Base-by-base conservation (phyloP, 2,888 invertebrate genomes). In the Junonia oenone region DNA sequence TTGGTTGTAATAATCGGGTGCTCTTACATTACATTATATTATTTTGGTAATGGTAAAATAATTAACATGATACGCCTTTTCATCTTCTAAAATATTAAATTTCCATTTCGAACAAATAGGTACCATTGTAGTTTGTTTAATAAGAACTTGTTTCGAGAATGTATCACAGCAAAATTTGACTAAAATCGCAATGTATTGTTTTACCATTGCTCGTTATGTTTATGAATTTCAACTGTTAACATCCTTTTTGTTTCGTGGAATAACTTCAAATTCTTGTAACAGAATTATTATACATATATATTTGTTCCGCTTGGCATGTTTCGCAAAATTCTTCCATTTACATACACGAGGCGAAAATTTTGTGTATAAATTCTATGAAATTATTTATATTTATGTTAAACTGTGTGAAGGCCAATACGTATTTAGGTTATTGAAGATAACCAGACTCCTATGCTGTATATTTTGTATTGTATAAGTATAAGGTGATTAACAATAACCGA, bases 141-240 rank as follows among this genome's bases (percentile, higher is more conserved):
- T 22, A 26, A 26, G 13, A 17, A 43, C 19, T 26, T 13, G 8
- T 43, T 13, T 43, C 14, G 6, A 8, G 13, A 26, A 26, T n/a
- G 26, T 43, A 22, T 13, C 19, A 14, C 15, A 15, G 8, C 6
- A 11, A 38, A 35, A 6, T 19, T 38, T 38, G 38, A 17, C 38
- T 38, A 17, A 15, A 38, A 43, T 43, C 9, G 14, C 8, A 38
- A 38, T 19, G 13, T 22, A 43, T 9, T 40, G 40, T 40, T 50
- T 46, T 45, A 51, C 9, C 19, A 43, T 31, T 22, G 43, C 13
- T 26, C 9, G 48, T 48, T 61, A 14, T 61, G 51, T 59, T 61
- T 57, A 56, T 19, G 38, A 52, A 58, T 33, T 38, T 19, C 9
- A 50, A 61, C 38, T 35, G 37, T 38, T 56, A 61, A 59, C 61